phyloP scores from a whole-genome alignment of 1,140 invertebrate species.

The Drosophila melanogaster region Release_6_plus_ISO1_MT NC_004354.4:15657001-15657500 shows the following conservation, averaged over 20 bases:
- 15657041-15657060: constrained; percentile 80
- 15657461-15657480: too few species aligned
- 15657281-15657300: background rate
- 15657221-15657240: constrained; percentile 22
- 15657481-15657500: too few species aligned
- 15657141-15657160: constrained; percentile 17
- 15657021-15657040: constrained; percentile 74
- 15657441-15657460: background rate
- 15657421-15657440: background rate
- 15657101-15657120: constrained; percentile 81
- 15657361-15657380: too few species aligned
- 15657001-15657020: constrained; percentile 54
- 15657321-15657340: background rate
- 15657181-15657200: background rate
- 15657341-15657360: constrained; percentile 3
- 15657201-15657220: background rate
- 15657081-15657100: constrained; percentile 46
- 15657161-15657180: background rate
- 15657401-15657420: background rate
- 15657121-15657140: constrained; percentile 67
- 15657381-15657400: too few species aligned
- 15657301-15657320: constrained; percentile 22
- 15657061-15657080: constrained; percentile 58
- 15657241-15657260: constrained; percentile 75
- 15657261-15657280: constrained; percentile 74